Base-by-base conservation (phyloP, 2,797 vertebrate species). In the Garrulus glandarius region DNA sequence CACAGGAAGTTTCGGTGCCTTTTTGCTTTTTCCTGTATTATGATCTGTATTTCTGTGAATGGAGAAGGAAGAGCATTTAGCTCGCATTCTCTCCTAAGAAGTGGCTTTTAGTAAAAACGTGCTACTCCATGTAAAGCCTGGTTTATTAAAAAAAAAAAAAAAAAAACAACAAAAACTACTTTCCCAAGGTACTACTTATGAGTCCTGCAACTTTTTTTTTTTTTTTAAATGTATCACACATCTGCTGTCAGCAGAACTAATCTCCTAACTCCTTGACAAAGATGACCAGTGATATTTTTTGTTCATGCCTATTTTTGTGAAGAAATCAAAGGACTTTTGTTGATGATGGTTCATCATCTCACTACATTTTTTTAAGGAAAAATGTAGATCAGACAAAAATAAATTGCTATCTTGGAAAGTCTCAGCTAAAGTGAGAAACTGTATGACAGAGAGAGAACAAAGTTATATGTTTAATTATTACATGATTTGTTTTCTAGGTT, bases 61-160 rank as follows among this genome's bases (percentile, higher is more conserved):
- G 10, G 23, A 84, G 43, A 81, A 39, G 11, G 41, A 80, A 78
- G 9, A 68, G 2, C 7, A 55, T 72, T 72, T 57, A 50, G 8
- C 15, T 78, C 7, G 4, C n/a, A n/a, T 65, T 86, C 83, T 80
- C 10, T 75, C 18, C 22, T 67, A 43, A 29, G 23, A 80, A 52
- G 0, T 12, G 6, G 0, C 2, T 37, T 61, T 70, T 41, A 59
- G 32, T 39, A 75, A 75, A 53, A 67, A 36, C 3, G 10, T 22
- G 11, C 8, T 37, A 36, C 11, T 64, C 16, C 4, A 16, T 65
- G 23, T 21, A 41, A 12, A 17, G 12, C 22, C 13, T 70, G 8
- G 4, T 44, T 74, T 53, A 34, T 18, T 60, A 1, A 22, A 65
- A 64, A 36, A 23, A 46, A 18, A 11, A 22, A 22, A 8, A 30